Percentiles rank a stretch among this genome's conserved stretches.
phyloP scores from a whole-genome alignment of 1,140 invertebrate species.

The Hylyphantes graminicola region DNA sequence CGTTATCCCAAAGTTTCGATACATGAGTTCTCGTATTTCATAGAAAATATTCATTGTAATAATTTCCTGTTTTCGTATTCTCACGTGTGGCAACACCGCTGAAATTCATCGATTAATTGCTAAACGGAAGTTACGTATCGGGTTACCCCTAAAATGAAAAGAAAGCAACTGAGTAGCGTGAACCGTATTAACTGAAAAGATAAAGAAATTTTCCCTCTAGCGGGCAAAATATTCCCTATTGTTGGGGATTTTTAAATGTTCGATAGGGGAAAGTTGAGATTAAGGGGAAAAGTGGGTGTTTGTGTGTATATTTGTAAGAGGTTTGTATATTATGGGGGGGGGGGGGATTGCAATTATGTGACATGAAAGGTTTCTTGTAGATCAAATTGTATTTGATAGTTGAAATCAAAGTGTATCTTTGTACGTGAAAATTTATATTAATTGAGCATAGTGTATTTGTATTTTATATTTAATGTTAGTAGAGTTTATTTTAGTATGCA shows the following conservation, averaged over 20 bases:
- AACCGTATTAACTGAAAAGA: conserved; percentile 44
- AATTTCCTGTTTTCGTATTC: neutral
- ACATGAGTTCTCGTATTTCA: neutral
- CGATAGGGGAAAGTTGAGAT: conserved; percentile 1
- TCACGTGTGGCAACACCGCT: conserved; percentile 3
- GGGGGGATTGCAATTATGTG: no score
- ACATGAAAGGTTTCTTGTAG: no score
- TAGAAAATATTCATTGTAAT: no score
- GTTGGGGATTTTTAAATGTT: conserved; percentile 15
- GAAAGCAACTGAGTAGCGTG: conserved; percentile 13
- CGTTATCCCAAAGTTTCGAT: conserved; percentile 3
- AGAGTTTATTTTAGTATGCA: no score
- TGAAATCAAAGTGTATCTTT: no score
- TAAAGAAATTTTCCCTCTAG: conserved; percentile 39
- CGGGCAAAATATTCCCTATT: conserved; percentile 36
- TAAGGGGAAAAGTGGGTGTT: no score
- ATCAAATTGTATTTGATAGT: no score
- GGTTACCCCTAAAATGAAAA: conserved; percentile 1
- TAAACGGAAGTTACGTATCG: conserved; percentile 10
- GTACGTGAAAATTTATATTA: no score
- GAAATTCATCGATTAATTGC: conserved; percentile 37
- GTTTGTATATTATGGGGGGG: no score
- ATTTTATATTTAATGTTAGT: no score
- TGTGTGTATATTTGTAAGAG: no score
- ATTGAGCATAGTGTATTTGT: no score